Evolutionary conservation across 2,113 vertebrate genomes (phyloP).

Genomic region (Mormyrus iriodes): DNA sequence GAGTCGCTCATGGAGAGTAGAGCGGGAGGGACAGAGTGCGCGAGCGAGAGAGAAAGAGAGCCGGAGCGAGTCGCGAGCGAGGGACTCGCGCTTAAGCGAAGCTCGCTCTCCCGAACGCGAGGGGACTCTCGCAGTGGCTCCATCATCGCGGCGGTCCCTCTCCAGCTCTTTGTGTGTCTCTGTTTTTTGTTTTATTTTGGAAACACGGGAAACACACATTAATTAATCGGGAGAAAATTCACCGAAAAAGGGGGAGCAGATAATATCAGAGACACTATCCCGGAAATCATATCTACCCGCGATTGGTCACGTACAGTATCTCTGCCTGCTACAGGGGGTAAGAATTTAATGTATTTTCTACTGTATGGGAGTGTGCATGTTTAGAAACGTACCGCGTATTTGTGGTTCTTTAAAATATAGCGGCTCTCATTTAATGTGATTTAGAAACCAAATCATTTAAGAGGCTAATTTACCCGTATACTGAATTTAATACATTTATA

Average conservation of each 20-base stretch:
- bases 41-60: background rate
- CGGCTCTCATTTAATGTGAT: background rate
- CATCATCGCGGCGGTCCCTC: background rate
- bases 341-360: background rate
- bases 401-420: too few species aligned
- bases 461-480: background rate
- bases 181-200: background rate
- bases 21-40: slow-evolving; percentile 10
- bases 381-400: background rate
- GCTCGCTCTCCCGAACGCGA: background rate
- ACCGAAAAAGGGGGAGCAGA: slow-evolving; percentile 32
- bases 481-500: background rate
- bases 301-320: slow-evolving; percentile 56
- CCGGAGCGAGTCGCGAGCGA: slow-evolving; percentile 1
- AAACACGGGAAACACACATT: background rate
- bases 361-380: background rate
- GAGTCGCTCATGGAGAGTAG: slow-evolving; percentile 43
- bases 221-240: background rate
- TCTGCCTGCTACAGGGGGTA: slow-evolving; percentile 36
- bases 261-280: slow-evolving; percentile 41
- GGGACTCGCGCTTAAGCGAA: background rate
- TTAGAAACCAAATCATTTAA: background rate
- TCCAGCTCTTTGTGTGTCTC: background rate
- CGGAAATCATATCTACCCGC: slow-evolving; percentile 59
- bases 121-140: background rate